Evolutionary conservation across 2,888 invertebrate genomes (phyloP).

Genomic region (Petrolisthes manimaculis): DNA sequence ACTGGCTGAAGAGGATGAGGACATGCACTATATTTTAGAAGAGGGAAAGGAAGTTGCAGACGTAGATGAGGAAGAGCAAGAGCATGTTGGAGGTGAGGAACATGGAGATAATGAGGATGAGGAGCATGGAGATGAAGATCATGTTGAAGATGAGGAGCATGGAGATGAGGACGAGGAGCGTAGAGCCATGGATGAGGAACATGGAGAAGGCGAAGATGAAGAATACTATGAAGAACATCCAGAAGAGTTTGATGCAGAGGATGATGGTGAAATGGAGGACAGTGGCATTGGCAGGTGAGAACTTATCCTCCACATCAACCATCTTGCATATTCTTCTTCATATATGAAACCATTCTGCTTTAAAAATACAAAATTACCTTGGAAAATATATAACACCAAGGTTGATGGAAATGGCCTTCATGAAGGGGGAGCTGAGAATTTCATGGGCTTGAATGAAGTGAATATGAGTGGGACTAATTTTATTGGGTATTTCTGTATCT

Average conservation of each 20-base stretch:
- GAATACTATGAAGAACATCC: background rate
- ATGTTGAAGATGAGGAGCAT: background rate
- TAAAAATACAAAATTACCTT: background rate
- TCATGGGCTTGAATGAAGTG: background rate
- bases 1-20: background rate
- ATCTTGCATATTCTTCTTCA: background rate
- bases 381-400: too few species aligned
- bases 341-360: background rate
- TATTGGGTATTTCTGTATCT: too few species aligned
- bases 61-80: background rate
- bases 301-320: background rate
- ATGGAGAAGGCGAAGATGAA: background rate
- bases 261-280: conserved; percentile 12
- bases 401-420: background rate
- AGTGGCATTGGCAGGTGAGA: background rate
- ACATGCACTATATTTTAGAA: background rate
- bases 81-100: background rate
- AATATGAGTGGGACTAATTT: too few species aligned
- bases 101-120: background rate
- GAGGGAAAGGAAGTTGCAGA: background rate
- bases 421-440: background rate
- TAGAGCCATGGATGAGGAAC: background rate
- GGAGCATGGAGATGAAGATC: background rate
- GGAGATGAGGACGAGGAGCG: background rate
- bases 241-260: background rate